Base-by-base conservation (phyloP, 2,888 invertebrate genomes). In the Zaprionus bogoriensis region DNA sequence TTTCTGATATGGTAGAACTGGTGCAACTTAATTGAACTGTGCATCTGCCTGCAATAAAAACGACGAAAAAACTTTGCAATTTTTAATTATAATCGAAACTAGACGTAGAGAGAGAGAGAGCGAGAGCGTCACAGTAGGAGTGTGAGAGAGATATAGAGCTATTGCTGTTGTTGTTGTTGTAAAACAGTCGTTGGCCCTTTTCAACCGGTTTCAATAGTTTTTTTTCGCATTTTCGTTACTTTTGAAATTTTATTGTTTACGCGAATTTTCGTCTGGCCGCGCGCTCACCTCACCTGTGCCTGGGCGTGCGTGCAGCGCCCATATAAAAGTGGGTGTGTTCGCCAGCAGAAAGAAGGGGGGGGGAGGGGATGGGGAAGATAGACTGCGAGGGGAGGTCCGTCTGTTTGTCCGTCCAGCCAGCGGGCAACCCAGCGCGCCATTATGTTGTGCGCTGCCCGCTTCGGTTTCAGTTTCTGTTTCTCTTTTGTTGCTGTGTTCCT, bases 221-320 rank as follows among this genome's bases (percentile, higher is more conserved):
- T 22, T 12, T 17, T 12, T 38, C 46, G 22, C 44, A 36, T 41
- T 28, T 22, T 28, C 28, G 17, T 28, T 38, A 3, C 22, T 70
- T 73, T 66, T 67, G 74, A 70, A 67, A 77, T 77, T 80, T 83
- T 80, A 80, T 83, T 81, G 77, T 67, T 80, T 78, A 76, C 67
- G 84, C 84, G 84, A 80, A 66, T 63, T 70, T 83, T 67, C 66
- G 84, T 76, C 71, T 74, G 77, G 67, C 72, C 25, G 41, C 46
- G 14, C 47, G 41, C 32, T 20, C 45, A 54, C 30, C 36, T 58
- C 59, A 64, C 74, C 71, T 76, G 76, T 76, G 76, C 67, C 74
- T 82, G 83, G 79, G 74, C 79, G 78, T 77, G 84, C 74, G 70
- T 64, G 73, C 59, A 73, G 69, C 57, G 69, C 74, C 71, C 73